Conservation (phyloP, 1,140 invertebrate species). For the Idris sp. region DNA sequence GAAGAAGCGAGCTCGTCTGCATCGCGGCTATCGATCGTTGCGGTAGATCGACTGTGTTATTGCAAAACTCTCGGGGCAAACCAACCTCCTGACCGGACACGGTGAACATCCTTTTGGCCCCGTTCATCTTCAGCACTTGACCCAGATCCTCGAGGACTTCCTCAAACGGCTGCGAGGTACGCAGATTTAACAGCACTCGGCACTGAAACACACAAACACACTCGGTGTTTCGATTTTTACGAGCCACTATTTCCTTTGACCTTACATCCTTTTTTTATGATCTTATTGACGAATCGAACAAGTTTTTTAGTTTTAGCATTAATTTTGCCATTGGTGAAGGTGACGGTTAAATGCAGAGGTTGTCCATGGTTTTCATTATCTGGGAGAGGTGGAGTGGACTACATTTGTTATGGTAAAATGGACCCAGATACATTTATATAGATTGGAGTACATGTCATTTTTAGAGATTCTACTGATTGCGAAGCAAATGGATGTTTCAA, state of each 20-base stretch:
- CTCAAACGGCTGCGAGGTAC: conserved; percentile 95
- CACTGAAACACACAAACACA: conserved; percentile 80
- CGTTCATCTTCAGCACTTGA: conserved; percentile 93
- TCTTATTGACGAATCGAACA: not conserved
- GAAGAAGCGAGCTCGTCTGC: no score
- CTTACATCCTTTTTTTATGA: conserved; percentile 29
- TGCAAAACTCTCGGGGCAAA: conserved; percentile 21
- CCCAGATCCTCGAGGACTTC: conserved; percentile 95
- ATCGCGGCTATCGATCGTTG: no score
- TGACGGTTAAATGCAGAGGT: no score
- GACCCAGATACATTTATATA: conserved; percentile 46
- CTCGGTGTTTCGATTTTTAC: conserved; percentile 17
- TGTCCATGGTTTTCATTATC: no score
- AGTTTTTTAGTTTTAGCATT: no score
- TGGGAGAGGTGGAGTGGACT: conserved; percentile 9
- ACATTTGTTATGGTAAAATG: conserved; percentile 44
- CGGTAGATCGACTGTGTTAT: no score
- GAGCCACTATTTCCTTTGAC: conserved; percentile 20
- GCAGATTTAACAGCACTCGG: conserved; percentile 92
- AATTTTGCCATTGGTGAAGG: no score
- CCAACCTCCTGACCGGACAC: conserved; percentile 92
- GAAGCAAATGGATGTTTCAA: conserved; percentile 18
- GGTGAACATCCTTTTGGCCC: conserved; percentile 93
- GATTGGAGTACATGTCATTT: conserved; percentile 29
- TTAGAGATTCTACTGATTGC: conserved; percentile 33